Evolutionary conservation across 2,888 invertebrate species (phyloP), one percentile per base, ranked within the genome.

Genomic region (Caenorhabditis uteleia): DNA sequence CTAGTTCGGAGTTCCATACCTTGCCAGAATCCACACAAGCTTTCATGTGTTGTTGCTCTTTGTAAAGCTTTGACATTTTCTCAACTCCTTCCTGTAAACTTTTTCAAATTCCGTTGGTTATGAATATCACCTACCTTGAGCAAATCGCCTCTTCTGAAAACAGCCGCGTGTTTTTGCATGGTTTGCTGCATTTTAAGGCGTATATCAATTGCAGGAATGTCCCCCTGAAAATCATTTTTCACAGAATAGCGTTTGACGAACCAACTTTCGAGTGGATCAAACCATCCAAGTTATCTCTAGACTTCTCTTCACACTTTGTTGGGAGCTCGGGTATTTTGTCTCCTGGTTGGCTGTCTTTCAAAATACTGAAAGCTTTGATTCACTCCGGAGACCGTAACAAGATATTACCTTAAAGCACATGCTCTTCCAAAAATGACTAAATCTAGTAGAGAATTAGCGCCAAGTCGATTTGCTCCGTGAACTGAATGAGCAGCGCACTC

Each of bases 121-220:
- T n/a, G 1, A n/a, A 23, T n/a, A n/a, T n/a, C n/a, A 7, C 59
- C 27, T n/a, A 70, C 90, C 84, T 91, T 88, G 16, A 98, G 88
- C 3, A 90, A 89, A 72, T 90, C 90, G 50, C 91, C 92, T 77
- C 91, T 92, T 71, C 98, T 87, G 88, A 99, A 98, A 2, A 98
- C 98, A 39, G 95, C 95, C 0, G 97, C 97, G 85, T 99, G 91
- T 44, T 88, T 89, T 86, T 99, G 98, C 98, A 98, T 99, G 29
- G 91, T 90, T 86, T 85, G 93, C 85, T 98, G 98, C 93, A 99
- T 91, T 75, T 88, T 89, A 75, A 95, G 87, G 60, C 98, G 89
- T 71, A 98, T 87, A 39, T 90, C 90, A 1, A 94, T 92, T 0
- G 94, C 93, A 8, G 76, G 61, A 31, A 77, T 70, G 29, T 79